Conservation (phyloP, 2,113 vertebrate genomes). For the Pungitius pungitius region DNA sequence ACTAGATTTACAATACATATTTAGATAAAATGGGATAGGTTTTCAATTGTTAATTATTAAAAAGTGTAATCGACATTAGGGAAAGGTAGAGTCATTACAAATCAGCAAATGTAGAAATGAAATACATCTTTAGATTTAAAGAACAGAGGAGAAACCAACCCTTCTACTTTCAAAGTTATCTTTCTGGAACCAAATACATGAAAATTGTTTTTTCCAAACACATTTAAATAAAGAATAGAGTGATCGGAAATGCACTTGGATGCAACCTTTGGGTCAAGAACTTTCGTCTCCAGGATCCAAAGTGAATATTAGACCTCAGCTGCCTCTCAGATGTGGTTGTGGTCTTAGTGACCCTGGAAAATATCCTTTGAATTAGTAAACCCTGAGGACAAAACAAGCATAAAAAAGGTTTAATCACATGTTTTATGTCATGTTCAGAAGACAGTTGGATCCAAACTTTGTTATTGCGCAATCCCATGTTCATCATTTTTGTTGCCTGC, state of each 20-base stretch:
- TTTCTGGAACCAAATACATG: background rate
- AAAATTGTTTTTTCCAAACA: background rate
- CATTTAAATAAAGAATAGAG: background rate
- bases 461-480: background rate
- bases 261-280: background rate
- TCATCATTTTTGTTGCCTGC: background rate
- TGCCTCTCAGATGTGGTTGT: conserved; percentile 1
- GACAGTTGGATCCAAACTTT: background rate
- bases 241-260: background rate
- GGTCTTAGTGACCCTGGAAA: background rate
- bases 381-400: conserved; percentile 33
- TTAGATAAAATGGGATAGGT: background rate
- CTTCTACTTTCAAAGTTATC: background rate
- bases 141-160: background rate
- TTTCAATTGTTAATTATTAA: background rate
- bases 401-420: background rate
- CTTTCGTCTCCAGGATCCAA: background rate
- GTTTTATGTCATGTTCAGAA: background rate
- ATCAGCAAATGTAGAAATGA: background rate
- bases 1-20: background rate
- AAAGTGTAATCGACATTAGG: background rate
- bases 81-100: background rate
- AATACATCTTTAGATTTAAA: background rate
- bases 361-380: conserved; percentile 15
- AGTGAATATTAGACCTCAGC: conserved; percentile 1